A percentile compares a stretch with the other conserved stretches of the same genome.
These are phyloP conservation scores for Osmerus eperlanus DNA, from an alignment of 2,113 vertebrate genomes.

Conservation along the genomic window DNA sequence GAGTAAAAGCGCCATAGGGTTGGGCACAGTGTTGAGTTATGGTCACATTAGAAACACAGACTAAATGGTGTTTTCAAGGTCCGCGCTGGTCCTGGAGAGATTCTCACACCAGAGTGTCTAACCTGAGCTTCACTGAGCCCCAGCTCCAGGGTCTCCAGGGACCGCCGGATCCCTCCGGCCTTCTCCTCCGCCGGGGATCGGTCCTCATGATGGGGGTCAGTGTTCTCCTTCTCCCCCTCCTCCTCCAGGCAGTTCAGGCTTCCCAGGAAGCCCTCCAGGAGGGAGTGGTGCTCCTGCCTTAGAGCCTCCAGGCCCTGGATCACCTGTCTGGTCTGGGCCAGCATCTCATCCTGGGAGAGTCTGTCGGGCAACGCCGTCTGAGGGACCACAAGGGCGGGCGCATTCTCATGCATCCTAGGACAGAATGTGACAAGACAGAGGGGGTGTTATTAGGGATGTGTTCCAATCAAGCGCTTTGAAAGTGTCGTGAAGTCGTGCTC, in stretches of 20 bases:
- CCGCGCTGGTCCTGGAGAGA: neutral
- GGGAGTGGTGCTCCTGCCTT: slow-evolving; percentile 4
- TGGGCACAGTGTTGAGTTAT: neutral
- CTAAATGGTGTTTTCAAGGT: neutral
- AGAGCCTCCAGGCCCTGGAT: slow-evolving; percentile 6
- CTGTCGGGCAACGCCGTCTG: neutral
- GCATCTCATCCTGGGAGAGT: neutral
- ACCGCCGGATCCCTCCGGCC: neutral
- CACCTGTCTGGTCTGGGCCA: slow-evolving; percentile 7
- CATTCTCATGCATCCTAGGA: slow-evolving; percentile 2
- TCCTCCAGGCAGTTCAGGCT: slow-evolving; percentile 5
- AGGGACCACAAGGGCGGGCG: neutral
- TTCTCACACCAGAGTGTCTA: neutral
- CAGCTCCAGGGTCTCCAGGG: slow-evolving; percentile 1
- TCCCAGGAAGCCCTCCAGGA: slow-evolving; percentile 5
- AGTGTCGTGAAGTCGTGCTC: neutral
- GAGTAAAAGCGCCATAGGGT: neutral
- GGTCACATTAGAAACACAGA: neutral
- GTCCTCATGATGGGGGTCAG: neutral
- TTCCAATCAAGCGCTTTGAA: neutral
- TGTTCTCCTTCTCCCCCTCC: neutral
- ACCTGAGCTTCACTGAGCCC: slow-evolving; percentile 4
- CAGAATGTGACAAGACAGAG: neutral
- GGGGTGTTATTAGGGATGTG: neutral
- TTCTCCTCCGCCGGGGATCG: neutral